These are phyloP conservation scores for Tragelaphus scriptus DNA, from an alignment of 2,113 vertebrate genomes.

Conservation along the genomic window DNA sequence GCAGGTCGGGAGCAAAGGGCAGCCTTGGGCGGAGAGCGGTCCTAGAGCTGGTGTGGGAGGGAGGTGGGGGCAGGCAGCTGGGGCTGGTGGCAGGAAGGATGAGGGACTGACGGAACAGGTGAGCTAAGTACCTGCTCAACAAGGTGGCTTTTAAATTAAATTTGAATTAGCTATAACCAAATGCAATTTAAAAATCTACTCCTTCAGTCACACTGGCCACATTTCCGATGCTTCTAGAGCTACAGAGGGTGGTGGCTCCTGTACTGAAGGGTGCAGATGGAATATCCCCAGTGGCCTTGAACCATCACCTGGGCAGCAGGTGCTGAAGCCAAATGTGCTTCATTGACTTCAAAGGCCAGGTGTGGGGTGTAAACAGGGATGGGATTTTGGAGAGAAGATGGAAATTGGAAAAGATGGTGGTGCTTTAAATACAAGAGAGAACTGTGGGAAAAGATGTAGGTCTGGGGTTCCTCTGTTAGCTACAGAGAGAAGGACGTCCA, in stretches of 20 bases:
- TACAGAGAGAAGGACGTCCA: not conserved
- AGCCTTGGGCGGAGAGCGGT: not conserved
- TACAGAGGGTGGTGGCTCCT: too few species aligned
- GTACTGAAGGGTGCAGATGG: fast-evolving
- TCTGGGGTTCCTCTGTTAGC: not conserved
- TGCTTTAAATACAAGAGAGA: not conserved
- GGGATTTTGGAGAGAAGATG: not conserved
- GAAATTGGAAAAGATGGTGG: not conserved
- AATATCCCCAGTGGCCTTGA: too few species aligned
- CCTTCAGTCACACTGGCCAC: not conserved
- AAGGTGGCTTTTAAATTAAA: not conserved
- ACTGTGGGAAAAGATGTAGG: not conserved
- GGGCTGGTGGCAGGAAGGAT: not conserved
- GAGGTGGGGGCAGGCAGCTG: not conserved
- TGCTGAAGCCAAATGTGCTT: not conserved
- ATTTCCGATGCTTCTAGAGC: not conserved
- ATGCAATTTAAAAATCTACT: not conserved
- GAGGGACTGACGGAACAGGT: not conserved
- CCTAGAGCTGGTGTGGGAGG: not conserved
- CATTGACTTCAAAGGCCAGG: not conserved
- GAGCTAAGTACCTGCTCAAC: not conserved
- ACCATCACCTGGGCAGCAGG: not conserved
- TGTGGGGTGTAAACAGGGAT: not conserved
- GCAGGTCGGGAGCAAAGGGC: not conserved
- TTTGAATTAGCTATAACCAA: not conserved